Evolutionary conservation across 2,888 invertebrate genomes (phyloP), one percentile per base, ranked within the genome.

Genomic region (Dione vanillae): DNA sequence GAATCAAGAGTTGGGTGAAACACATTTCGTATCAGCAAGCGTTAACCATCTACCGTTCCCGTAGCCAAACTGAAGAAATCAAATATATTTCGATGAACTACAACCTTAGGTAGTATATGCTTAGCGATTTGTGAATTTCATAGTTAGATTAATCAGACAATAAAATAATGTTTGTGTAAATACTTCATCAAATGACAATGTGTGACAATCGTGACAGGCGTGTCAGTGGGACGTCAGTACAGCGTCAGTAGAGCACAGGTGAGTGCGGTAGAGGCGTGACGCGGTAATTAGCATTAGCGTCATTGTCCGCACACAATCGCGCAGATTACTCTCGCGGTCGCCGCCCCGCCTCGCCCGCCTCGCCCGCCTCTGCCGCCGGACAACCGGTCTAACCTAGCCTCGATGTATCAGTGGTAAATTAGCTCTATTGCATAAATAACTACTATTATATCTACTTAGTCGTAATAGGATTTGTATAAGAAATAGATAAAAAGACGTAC

Each of bases 221-320:
- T 9, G 27, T 27, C 27, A 27, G 27, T 27, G 27, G 27, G 5
- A 5, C 27, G 27, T 27, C 27, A 27, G 27, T 27, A 27, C 2
- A 27, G 27, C 27, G 27, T 27, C 58, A 14, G 58, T 3, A 12
- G 65, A 12, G 19, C 20, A 40, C 41, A 49, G 59, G 51, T 43
- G 54, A 58, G 58, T 47, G 66, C 43, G 51, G 51, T 52, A 14
- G 67, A 66, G 73, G 65, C 64, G 69, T 69, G 47, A 61, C 65
- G 27, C 51, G 59, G 69, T 70, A 74, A 75, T 75, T 75, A 75
- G 71, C 74, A 75, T 78, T 77, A 78, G 75, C 71, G 20, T 54
- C 74, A 78, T 78, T 78, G 78, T 78, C 66, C 54, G 69, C 58
- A 40, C 35, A 71, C 71, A 71, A 71, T 71, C 71, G 71, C 64